These are phyloP conservation scores for Otolemur garnettii DNA, from an alignment of 2,113 vertebrate species.

Conservation along the genomic window DNA sequence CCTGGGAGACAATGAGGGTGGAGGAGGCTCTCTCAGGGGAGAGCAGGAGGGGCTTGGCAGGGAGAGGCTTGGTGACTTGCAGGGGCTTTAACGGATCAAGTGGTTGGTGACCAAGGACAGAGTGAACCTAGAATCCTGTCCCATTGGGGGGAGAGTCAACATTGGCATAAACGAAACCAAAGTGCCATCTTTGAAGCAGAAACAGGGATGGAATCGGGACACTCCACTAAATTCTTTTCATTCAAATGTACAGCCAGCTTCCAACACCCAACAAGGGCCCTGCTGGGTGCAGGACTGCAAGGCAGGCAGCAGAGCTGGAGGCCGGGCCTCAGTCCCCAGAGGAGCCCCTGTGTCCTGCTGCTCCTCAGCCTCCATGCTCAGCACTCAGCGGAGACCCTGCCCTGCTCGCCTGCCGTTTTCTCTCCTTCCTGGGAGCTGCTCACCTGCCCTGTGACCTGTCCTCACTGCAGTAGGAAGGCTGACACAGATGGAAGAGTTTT, in stretches of 20 bases:
- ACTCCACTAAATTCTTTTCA: background rate
- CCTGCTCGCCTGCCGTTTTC: background rate
- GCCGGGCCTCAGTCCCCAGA: background rate
- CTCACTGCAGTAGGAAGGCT: background rate
- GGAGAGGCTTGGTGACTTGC: background rate
- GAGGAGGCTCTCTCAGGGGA: background rate
- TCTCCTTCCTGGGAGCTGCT: background rate
- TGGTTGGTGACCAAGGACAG: background rate
- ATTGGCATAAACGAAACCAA: rapidly evolving
- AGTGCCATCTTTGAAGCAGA: background rate
- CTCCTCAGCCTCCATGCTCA: background rate
- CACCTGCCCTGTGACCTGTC: background rate
- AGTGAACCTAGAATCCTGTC: background rate
- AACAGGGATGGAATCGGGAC: rapidly evolving
- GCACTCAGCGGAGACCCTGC: rapidly evolving
- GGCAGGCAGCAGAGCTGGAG: background rate
- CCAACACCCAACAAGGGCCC: background rate
- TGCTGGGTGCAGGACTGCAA: rapidly evolving
- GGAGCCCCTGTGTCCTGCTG: rapidly evolving
- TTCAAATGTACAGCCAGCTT: background rate
- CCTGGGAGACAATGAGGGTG: rapidly evolving
- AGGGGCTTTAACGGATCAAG: background rate
- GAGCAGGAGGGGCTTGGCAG: rapidly evolving
- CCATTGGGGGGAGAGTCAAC: background rate
- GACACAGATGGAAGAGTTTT: background rate